Base-by-base conservation (phyloP, 1,140 invertebrate genomes). In the Halictus rubicundus region DNA sequence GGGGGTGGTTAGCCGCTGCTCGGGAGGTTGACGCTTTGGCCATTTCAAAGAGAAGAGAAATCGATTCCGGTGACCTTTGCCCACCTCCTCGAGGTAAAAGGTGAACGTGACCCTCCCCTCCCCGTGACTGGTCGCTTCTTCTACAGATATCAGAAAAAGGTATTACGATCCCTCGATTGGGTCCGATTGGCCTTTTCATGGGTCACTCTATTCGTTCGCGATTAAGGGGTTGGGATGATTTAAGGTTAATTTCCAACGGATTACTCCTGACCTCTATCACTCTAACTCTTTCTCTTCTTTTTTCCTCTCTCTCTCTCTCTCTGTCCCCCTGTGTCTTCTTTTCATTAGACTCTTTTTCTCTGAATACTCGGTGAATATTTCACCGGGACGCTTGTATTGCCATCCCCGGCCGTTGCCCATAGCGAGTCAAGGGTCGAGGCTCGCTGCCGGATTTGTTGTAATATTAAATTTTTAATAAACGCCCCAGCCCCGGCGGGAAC, bases 211-310 rank as follows among this genome's bases (percentile, higher is more conserved):
- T 80, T 66, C 75, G 80, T 27, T 27, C 69, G 3, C 76, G 83
- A 86, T 86, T 79, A 86, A 83, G 64, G 57, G 77, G 78, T 46
- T 49, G 65, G 84, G 69, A 86, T 87, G 84, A 87, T 86, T 84
- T 87, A 87, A 86, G 84, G 82, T 87, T 87, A 87, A 87, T 87
- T 87, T 86, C 84, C 74, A 81, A 81, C 71, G 85, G 85, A 87
- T 87, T 86, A 86, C 61, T 42, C 52, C 68, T 75, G 42, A 63
- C 46, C 70, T 77, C 77, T 37, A 25, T 57, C 70, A 25, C 19
- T 21, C 49, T 52, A 5, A 6, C 49, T 46, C 49, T 49, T 12
- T 49, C 49, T 49, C 49, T 49, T 19, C 1, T 12, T 19, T 5
- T 49, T 19, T 16, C 49, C 3, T 12, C 16, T 12, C 14, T 19